Evolutionary conservation across 2,888 invertebrate genomes (phyloP), one percentile per base, ranked within the genome.

Genomic region (Pegoplata infirma): DNA sequence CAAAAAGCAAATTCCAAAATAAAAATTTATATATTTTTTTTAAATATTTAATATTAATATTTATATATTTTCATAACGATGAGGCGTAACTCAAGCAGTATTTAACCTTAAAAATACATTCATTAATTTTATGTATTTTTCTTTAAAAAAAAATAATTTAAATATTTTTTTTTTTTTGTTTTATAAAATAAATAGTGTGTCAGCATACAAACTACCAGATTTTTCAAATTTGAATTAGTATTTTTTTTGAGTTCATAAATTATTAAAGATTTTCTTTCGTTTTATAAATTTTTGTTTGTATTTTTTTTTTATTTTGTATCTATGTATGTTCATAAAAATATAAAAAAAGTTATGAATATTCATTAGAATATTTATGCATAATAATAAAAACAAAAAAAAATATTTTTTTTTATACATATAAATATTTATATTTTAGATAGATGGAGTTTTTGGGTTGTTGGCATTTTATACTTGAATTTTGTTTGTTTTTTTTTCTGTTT

Each of bases 71-170:
- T 64, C 49, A 64, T 49, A 66, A 66, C 28, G 64, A 51, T 72
- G 25, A 58, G 73, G 73, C 58, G 64, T 66, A 73, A 73, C 58
- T 73, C 58, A 51, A 66, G 46, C 64, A 64, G 19, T 58, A 49
- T 64, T 64, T 64, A 72, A 71, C 61, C 71, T 71, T 51, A 71
- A 53, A 71, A 71, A 51, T 14, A 51, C 8, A 49, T 17, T 32
- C 32, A 49, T 32, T 61, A 25, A 28, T 32, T 47, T 36, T 36
- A 51, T 36, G 51, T 17, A 58, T 14, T 58, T 55, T 59, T 47
- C 25, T 25, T 6, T 32, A 51, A 36, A 63, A 23, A 51, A 23
- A 14, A 63, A 47, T 28, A 8, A 36, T 16, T 36, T 51, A 14
- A 59, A 44, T 59, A 44, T 44, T 23, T 3, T 25, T 25, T 25